Conservation (phyloP, 2,113 vertebrate genomes). For the Aleadryas rufinucha region DNA sequence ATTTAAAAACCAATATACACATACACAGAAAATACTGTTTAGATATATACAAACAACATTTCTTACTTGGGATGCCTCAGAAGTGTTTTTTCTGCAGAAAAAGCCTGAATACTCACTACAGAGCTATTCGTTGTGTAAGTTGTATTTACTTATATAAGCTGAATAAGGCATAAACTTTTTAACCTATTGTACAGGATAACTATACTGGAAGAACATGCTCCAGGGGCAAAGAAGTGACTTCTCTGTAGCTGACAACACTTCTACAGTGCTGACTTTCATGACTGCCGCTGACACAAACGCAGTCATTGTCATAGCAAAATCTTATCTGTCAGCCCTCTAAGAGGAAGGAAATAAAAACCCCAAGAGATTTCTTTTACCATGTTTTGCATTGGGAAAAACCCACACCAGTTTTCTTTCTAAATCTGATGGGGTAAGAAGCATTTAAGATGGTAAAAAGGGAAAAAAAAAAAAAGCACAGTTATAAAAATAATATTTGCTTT, state of each 20-base stretch:
- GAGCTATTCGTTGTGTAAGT: not conserved
- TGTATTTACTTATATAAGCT: not conserved
- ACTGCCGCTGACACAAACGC: not conserved
- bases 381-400: not conserved
- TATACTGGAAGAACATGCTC: not conserved
- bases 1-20: not conserved
- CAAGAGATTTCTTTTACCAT: not conserved
- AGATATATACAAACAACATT: not conserved
- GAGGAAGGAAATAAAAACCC: not conserved
- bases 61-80: not conserved
- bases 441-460: not conserved
- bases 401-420: not conserved
- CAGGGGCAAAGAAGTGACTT: not conserved
- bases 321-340: not conserved
- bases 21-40: not conserved
- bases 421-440: not conserved
- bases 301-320: not conserved
- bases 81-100: not conserved
- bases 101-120: not conserved
- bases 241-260: not conserved
- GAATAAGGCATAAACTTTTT: not conserved
- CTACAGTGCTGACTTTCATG: not conserved
- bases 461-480: not conserved
- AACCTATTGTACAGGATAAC: not conserved
- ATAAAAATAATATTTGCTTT: not conserved